Base-by-base conservation (phyloP, 2,888 invertebrate genomes). In the Orthosia gothica region DNA sequence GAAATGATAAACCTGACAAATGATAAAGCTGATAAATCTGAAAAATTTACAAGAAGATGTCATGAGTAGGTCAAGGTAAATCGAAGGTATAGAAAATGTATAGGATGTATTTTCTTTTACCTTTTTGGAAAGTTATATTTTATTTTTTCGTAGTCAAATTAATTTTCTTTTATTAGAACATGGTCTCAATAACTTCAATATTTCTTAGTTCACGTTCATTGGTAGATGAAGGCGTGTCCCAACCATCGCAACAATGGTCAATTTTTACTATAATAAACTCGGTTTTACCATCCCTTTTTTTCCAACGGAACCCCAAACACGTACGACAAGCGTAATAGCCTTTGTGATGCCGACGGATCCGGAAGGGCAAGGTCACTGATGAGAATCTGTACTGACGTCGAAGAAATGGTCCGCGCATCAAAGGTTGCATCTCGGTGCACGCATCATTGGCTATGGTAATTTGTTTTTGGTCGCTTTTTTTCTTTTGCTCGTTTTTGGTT, bases 301-400 rank as follows among this genome's bases (percentile, higher is more conserved):
- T 5, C 15, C 18, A 70, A 23, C 64, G 70, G 89, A 81, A 85
- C 89, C 84, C 89, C 69, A 88, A 86, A 81, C 57, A 75, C 73
- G 74, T 79, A 87, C 82, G 85, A 85, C 84, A 87, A 85, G 86
- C 84, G 84, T 88, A 84, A 89, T 87, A 74, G 78, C 59, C 72
- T 87, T 87, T 85, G 84, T 89, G 88, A 88, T 81, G 88, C 82
- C 84, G 82, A 88, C 89, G 91, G 88, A 90, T 91, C 87, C 91
- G 91, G 91, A 91, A 91, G 91, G 88, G 90, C 91, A 91, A 91
- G 91, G 91, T 88, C 91, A 87, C 85, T 76, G 79, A 82, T 83
- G 86, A 83, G 79, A 80, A 82, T 83, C 74, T 78, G 73, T 82
- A 79, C 62, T 55, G 74, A 78, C 83, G 74, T 77, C 66, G 71